These are phyloP conservation scores for Falco berigora DNA, from an alignment of 2,797 vertebrate species.

Conservation along the genomic window DNA sequence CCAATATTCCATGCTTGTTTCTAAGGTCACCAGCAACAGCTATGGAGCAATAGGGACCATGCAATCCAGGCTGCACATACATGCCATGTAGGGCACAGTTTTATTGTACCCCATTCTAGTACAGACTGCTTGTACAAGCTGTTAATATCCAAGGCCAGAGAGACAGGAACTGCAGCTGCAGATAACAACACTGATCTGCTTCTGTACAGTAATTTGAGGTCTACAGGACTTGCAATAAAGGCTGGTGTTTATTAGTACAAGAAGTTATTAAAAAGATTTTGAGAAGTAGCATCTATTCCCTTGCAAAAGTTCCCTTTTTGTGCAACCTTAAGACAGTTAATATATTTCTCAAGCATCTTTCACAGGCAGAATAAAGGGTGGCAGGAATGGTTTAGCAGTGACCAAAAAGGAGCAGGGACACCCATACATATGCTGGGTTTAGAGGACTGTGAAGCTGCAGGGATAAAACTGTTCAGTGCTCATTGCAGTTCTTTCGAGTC, in stretches of 20 bases:
- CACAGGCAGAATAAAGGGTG: neutral
- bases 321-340: neutral
- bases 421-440: neutral
- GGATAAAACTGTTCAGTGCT: neutral
- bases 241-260: neutral
- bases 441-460: neutral
- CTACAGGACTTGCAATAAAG: neutral
- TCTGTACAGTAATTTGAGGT: neutral
- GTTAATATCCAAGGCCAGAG: neutral
- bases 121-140: neutral
- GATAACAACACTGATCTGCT: neutral
- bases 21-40: neutral
- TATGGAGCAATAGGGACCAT: neutral
- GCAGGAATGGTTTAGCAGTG: neutral
- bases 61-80: neutral
- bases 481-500: neutral
- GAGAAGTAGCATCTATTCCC: neutral
- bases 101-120: neutral
- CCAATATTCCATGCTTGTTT: neutral
- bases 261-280: neutral
- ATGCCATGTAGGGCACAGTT: rapidly evolving
- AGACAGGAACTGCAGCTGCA: neutral
- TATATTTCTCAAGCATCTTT: neutral
- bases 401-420: neutral
- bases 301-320: neutral